Evolutionary conservation across 2,888 invertebrate species (phyloP), one percentile per base, ranked within the genome.

Genomic region (Campoplex capitator): DNA sequence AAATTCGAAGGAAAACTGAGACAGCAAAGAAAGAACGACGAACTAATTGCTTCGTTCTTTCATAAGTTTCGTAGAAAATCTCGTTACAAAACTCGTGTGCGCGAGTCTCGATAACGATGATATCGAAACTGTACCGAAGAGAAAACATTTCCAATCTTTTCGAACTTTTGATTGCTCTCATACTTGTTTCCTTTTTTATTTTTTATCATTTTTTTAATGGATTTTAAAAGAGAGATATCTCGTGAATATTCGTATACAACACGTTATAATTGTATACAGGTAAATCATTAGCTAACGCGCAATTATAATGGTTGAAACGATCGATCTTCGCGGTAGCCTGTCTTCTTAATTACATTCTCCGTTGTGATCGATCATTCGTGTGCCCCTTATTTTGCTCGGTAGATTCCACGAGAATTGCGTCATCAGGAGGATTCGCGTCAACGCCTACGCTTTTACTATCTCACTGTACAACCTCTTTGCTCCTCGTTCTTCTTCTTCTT

Each of bases 381-480:
- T 54, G 11, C 51, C 23, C 45, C 28, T 70, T 23, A 23, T 23
- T 38, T 58, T 42, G 28, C 28, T 48, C 18, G 58, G 74, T 51
- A 65, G 28, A 82, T 83, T 78, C 78, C 70, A 58, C 78, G 75
- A 74, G 51, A 58, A 56, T 83, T 85, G 32, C 82, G 78, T 85
- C 85, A 85, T n/a, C 32, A 16, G 62, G 62, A 62, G 75, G 51
- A 58, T 42, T 83, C 83, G 32, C 78, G 51, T 85, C 48, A 48
- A 54, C 75, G 77, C 54, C 70, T 71, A 70, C 56, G 45, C 58
- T 42, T 6, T 23, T 38, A 58, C 38, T 48, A 54, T 45, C 23
- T 32, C 42, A 42, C 7, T 58, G 9, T n/a, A n/a, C 7, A 13
- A 6, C 8, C 45, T 45, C 51, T 51, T 35, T n/a, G n/a, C 51